Evolutionary conservation across 2,113 vertebrate species (phyloP).

Genomic region (Acanthochromis polyacanthus): DNA sequence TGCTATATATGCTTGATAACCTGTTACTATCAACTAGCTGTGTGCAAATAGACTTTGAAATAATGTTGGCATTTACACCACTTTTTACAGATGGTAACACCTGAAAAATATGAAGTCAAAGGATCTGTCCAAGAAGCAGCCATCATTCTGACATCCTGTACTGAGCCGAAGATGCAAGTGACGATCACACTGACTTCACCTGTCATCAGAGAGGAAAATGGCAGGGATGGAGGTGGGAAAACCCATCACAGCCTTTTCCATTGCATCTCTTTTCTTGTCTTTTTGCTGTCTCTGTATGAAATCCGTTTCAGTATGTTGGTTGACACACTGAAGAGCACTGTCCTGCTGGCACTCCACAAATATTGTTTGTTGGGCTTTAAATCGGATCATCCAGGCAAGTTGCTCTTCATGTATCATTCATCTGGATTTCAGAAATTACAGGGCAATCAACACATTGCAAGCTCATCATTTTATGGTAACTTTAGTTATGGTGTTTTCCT

Average conservation of each 20-base stretch:
- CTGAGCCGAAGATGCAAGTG: constrained; percentile 98
- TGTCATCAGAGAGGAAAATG: constrained; percentile 94
- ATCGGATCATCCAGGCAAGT: background rate
- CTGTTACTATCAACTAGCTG: no score
- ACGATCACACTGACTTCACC: constrained; percentile 98
- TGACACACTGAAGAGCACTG: constrained; percentile 78
- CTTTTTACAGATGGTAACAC: constrained; percentile 90
- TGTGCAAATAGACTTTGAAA: no score
- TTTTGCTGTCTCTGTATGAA: constrained; percentile 64
- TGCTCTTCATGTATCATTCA: constrained; percentile 4
- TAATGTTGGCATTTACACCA: no score
- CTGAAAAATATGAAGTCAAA: constrained; percentile 97
- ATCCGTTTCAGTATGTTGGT: constrained; percentile 76
- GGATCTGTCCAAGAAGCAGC: constrained; percentile 93
- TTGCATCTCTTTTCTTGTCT: constrained; percentile 53
- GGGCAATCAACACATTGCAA: constrained; percentile 20
- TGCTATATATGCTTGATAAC: no score
- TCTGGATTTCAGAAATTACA: constrained; percentile 28
- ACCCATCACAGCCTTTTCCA: constrained; percentile 51
- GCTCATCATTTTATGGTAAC: background rate
- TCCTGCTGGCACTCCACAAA: constrained; percentile 82
- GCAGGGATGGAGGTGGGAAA: constrained; percentile 97
- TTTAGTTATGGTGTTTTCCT: constrained; percentile 1
- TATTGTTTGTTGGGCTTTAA: constrained; percentile 1
- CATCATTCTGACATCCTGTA: constrained; percentile 92